Percentiles rank a stretch among this genome's conserved stretches.
These are phyloP conservation scores for Oscheius myriophilus DNA, from an alignment of 2,888 invertebrate species.

Conservation along the genomic window DNA sequence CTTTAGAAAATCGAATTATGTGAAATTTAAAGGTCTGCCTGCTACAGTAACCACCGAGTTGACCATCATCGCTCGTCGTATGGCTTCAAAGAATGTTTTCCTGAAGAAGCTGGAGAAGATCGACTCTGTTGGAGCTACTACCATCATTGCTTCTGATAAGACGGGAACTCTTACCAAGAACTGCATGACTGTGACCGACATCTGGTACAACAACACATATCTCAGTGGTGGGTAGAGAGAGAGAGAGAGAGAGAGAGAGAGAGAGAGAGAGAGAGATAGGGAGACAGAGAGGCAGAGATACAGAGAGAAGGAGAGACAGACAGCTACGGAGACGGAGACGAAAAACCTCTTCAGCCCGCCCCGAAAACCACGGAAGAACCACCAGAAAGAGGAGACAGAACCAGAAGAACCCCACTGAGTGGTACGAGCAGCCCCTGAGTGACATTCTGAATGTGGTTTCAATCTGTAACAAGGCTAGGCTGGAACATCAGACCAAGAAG, in stretches of 20 bases:
- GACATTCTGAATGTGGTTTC: conserved; percentile 53
- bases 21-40: conserved; percentile 39
- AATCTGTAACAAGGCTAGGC: conserved; percentile 54
- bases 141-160: conserved; percentile 51
- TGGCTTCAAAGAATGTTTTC: conserved; percentile 55
- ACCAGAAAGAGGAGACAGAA: conserved; percentile 38
- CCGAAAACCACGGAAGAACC: conserved; percentile 43
- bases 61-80: conserved; percentile 53
- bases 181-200: conserved; percentile 54
- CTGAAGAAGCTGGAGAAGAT: conserved; percentile 55
- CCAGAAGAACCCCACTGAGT: conserved; percentile 34
- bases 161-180: conserved; percentile 57
- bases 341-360: conserved; percentile 34
- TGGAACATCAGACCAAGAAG: conserved; percentile 39
- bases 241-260: background rate
- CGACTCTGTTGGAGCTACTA: conserved; percentile 53
- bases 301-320: too few species aligned
- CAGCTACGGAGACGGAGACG: too few species aligned
- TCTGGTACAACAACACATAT: conserved; percentile 50
- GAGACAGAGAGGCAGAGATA: too few species aligned
- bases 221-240: conserved; percentile 40
- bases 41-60: conserved; percentile 53
- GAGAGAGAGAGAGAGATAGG: too few species aligned
- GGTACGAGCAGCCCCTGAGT: conserved; percentile 41
- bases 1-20: background rate